Conservation (phyloP, 2,113 vertebrate species). For the Sinocyclocheilus rhinocerous region DNA sequence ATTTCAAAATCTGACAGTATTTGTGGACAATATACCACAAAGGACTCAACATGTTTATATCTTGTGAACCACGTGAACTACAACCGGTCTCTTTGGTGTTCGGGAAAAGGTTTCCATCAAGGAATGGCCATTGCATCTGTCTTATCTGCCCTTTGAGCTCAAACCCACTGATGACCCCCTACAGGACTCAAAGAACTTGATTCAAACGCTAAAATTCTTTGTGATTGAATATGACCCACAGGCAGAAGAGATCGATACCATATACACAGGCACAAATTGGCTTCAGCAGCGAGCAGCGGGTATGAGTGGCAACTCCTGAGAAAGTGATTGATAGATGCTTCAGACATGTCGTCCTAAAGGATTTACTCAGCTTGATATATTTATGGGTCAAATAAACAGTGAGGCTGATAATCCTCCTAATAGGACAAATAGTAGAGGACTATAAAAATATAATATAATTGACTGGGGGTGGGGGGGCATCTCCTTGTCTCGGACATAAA, state of each 20-base stretch:
- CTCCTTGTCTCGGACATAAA: background rate
- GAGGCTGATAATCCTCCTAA: background rate
- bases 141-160: slow-evolving; percentile 19
- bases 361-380: slow-evolving; percentile 32
- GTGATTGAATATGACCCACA: slow-evolving; percentile 47
- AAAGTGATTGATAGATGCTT: slow-evolving; percentile 30
- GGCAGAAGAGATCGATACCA: slow-evolving; percentile 42
- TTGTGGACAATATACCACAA: background rate
- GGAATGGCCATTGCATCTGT: slow-evolving; percentile 11
- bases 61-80: background rate
- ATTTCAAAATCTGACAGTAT: background rate
- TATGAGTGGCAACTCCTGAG: slow-evolving; percentile 46
- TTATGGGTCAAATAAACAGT: slow-evolving; percentile 45
- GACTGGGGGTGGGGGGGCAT: background rate
- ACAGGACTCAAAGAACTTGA: background rate
- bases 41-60: background rate
- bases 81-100: background rate
- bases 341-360: background rate
- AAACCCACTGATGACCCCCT: background rate
- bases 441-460: slow-evolving; percentile 30
- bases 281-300: background rate
- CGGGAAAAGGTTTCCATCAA: slow-evolving; percentile 24
- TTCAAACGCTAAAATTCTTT: slow-evolving; percentile 29
- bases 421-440: slow-evolving; percentile 17
- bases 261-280: slow-evolving; percentile 39